Conservation (phyloP, 2,113 vertebrate species). For the Silurus asotus region DNA sequence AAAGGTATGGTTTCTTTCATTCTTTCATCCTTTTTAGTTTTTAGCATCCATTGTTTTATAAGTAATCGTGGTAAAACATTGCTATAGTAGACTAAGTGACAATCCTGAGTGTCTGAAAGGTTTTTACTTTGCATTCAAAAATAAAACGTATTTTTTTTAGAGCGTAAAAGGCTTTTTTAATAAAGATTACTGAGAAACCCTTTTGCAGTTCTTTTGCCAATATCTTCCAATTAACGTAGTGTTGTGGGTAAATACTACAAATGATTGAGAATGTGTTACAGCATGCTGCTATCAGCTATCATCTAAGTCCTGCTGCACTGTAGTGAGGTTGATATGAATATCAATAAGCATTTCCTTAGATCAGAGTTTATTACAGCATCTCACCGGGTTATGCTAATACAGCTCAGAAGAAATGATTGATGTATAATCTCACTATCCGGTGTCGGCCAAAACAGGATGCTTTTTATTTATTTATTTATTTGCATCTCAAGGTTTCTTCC, state of each 20-base stretch:
- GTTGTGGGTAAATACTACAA: conserved; percentile 3
- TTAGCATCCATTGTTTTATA: neutral
- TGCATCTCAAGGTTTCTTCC: neutral
- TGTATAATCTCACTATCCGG: neutral
- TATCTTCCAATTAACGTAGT: neutral
- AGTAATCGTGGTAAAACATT: neutral
- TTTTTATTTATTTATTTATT: neutral
- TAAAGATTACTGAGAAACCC: neutral
- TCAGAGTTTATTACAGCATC: conserved; percentile 13
- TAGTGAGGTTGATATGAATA: conserved; percentile 17
- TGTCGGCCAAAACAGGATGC: neutral
- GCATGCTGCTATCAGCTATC: neutral
- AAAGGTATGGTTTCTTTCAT: neutral
- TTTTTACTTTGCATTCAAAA: neutral
- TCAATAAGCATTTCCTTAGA: conserved; percentile 22
- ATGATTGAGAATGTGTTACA: conserved; percentile 5
- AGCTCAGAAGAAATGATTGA: conserved; percentile 7
- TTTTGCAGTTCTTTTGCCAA: neutral
- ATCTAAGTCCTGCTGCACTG: neutral
- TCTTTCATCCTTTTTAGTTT: neutral
- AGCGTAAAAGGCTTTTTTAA: neutral
- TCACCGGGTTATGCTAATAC: conserved; percentile 29
- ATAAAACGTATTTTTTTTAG: neutral
- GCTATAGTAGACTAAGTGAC: neutral
- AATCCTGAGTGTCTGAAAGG: neutral